phyloP scores from a whole-genome alignment of 2,888 invertebrate species.

The Hirtodrosophila histrioides region DNA sequence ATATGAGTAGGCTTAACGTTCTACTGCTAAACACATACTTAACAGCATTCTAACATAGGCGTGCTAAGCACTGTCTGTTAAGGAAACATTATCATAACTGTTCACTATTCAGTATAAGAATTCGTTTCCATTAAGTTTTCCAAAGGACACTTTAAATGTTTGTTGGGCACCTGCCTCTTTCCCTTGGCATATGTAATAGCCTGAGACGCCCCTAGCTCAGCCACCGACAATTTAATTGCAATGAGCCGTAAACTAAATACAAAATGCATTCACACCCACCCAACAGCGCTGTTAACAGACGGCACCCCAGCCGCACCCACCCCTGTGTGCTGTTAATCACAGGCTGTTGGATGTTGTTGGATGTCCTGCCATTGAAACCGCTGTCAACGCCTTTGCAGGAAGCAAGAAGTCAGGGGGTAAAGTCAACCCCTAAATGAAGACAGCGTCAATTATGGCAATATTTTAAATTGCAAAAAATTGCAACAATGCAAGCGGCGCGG shows the following conservation, averaged over 20 bases:
- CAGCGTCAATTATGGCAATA: conserved; percentile 62
- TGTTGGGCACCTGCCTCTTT: background rate
- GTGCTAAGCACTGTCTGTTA: background rate
- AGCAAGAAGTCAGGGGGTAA: conserved; percentile 23
- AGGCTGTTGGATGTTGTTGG: conserved; percentile 29
- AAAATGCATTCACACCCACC: conserved; percentile 43
- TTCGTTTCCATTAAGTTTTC: background rate
- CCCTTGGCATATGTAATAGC: conserved; percentile 15
- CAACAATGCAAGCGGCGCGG: conserved; percentile 48
- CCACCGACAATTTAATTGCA: conserved; percentile 58
- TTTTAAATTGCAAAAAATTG: conserved; percentile 72
- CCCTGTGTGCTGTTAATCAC: conserved; percentile 60
- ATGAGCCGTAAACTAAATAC: conserved; percentile 44
- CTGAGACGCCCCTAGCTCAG: conserved; percentile 25
- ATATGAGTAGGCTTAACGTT: background rate
- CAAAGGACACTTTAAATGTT: conserved; percentile 2
- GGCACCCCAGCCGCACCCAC: background rate
- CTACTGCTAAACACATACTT: background rate
- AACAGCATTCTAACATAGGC: background rate
- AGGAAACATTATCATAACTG: background rate
- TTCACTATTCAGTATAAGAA: too few relatives aligned
- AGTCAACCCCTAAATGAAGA: conserved; percentile 58
- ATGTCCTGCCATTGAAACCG: conserved; percentile 33
- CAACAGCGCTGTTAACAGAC: conserved; percentile 5
- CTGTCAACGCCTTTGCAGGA: conserved; percentile 67